Evolutionary conservation across 1,140 invertebrate species (phyloP), one percentile per base, ranked within the genome.

Genomic region (Brachionus koreanus): DNA sequence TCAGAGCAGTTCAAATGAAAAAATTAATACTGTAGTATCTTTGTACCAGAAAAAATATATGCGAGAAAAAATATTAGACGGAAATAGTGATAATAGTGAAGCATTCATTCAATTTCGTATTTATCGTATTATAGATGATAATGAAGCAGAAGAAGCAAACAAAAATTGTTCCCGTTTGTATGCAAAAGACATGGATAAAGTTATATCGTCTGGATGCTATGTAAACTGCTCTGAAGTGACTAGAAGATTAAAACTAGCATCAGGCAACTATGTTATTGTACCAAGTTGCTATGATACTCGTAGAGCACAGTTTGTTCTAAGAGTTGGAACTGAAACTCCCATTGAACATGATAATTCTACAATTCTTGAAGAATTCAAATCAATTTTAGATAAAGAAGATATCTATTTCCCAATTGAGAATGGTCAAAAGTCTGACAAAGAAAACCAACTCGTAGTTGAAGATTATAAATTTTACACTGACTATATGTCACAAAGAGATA

Each of bases 211-310:
- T 3, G 87, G 87, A 9, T 76, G 85, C 10, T 88, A 87, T 83
- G 85, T 87, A 9, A 88, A 88, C 76, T 85, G 85, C 52, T 79
- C 86, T 7, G 87, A 88, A 84, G 87, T 88, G 6, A 88, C 85
- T 43, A 84, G 84, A n/a, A 82, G 87, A 23, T 87, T 88, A 84
- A 85, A 87, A 57, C 82, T 88, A 35, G 13, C 86, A 3, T 87
- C 88, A 42, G 92, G 92, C 25, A 86, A 88, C 12, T 92, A 92
- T 86, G 87, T 92, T 25, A 85, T 93, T 33, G 87, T 92, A 25
- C 92, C 92, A 13, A 91, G 90, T 37, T 91, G 91, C 10, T 92
- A 91, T 85, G 86, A 90, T n/a, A 89, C 91, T 7, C 88, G 90
- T 37, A 89, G 90, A 61, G 89, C 88, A 9, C 87, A 90, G 61